Percentiles rank a stretch among this genome's conserved stretches.
Evolutionary conservation across 2,113 vertebrate species (phyloP).

Genomic region (Malurus alboscapulatus): DNA sequence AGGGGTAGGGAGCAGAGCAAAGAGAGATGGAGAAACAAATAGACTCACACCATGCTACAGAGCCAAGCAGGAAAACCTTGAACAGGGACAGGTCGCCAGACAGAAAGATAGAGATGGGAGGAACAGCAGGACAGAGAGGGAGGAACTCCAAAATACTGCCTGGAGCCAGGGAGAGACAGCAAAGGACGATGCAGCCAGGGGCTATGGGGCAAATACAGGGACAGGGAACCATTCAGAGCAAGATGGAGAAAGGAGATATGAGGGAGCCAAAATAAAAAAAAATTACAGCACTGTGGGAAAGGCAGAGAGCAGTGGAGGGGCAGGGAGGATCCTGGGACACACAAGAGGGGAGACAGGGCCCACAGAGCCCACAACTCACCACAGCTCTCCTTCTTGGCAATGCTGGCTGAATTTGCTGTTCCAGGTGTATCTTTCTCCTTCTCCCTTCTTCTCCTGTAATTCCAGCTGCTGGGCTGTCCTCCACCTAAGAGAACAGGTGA

Average conservation of each 20-base stretch:
- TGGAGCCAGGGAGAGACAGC: not conserved
- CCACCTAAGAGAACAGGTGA: not conserved
- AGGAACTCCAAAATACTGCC: not conserved
- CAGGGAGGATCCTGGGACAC: not conserved
- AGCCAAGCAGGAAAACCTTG: not conserved
- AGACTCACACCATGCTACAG: not conserved
- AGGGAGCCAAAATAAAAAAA: not conserved
- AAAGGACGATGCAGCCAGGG: not conserved
- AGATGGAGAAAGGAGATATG: not conserved
- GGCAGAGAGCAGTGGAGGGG: not conserved
- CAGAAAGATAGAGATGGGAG: not conserved
- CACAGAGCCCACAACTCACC: not conserved
- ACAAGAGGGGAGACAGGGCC: not conserved
- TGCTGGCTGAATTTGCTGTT: not conserved
- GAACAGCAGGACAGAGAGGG: not conserved
- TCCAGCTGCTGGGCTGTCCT: not conserved
- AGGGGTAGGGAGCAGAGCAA: not conserved
- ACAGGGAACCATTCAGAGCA: not conserved
- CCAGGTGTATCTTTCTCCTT: not conserved
- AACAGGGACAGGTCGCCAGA: fast-evolving
- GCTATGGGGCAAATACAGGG: not conserved
- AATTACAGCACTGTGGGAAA: not conserved
- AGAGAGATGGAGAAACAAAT: not conserved
- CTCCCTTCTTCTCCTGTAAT: not conserved
- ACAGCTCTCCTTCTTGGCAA: not conserved